A percentile compares a stretch with the other conserved stretches of the same genome.
Conservation (phyloP, 30 jellyfish, hydroid and myxozoan species). For the Chironex yamaguchii region DNA sequence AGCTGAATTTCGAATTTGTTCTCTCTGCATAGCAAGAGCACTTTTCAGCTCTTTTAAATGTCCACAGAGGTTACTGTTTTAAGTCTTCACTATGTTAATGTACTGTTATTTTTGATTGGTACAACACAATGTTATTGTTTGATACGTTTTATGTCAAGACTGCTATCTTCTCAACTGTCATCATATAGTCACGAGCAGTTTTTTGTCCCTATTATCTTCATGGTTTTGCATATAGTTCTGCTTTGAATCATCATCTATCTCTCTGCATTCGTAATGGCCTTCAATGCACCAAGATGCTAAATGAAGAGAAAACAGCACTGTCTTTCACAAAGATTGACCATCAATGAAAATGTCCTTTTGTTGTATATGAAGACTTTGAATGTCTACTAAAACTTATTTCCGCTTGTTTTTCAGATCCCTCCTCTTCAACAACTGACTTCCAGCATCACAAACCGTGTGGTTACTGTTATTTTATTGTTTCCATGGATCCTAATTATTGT, state of each 20-base stretch:
- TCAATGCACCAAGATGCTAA: neutral
- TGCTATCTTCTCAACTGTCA: neutral
- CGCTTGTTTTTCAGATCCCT: neutral
- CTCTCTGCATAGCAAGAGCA: no score
- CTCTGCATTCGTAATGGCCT: neutral
- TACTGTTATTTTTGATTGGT: neutral
- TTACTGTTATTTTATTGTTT: constrained; percentile 37
- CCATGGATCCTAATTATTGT: constrained; percentile 39
- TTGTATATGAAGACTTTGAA: constrained; percentile 63
- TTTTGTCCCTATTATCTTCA: neutral
- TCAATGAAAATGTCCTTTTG: constrained; percentile 14
- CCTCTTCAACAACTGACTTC: constrained; percentile 4
- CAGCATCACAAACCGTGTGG: constrained; percentile 60
- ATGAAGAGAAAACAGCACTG: neutral
- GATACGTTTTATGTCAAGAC: neutral
- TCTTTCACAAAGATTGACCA: neutral
- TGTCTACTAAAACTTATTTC: neutral
- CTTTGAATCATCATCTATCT: neutral
- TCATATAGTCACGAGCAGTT: neutral
- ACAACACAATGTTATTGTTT: neutral
- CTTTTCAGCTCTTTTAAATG: no score
- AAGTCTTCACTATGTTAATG: neutral
- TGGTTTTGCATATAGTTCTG: neutral
- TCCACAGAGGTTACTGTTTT: no score
- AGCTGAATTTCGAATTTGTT: no score